Evolutionary conservation across 2,888 invertebrate genomes (phyloP).

Genomic region (Bellardia pandia): DNA sequence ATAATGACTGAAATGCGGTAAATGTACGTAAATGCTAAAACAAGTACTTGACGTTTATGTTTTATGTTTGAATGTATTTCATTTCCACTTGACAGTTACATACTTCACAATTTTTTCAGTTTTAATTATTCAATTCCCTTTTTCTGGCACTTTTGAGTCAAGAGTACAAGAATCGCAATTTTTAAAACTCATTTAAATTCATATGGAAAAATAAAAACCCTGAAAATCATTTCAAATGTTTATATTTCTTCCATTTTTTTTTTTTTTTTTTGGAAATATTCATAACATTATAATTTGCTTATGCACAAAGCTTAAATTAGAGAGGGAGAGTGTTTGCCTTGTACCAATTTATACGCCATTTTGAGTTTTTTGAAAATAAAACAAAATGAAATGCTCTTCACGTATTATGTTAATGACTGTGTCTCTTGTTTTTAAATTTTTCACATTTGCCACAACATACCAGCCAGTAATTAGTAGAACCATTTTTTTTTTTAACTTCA

Average conservation of each 20-base stretch:
- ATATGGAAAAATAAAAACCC: slow-evolving; percentile 43
- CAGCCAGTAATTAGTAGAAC: slow-evolving; percentile 38
- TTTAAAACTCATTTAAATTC: slow-evolving; percentile 64
- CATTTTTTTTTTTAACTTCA: slow-evolving; percentile 2
- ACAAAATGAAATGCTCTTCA: slow-evolving; percentile 31
- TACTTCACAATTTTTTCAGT: slow-evolving; percentile 55
- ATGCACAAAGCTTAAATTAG: slow-evolving; percentile 2
- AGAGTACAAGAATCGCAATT: slow-evolving; percentile 39
- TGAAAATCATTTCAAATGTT: slow-evolving; percentile 55
- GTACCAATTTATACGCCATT: slow-evolving; percentile 61
- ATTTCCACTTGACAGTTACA: slow-evolving; percentile 54
- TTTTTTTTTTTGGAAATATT: slow-evolving; percentile 23
- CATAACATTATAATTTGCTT: slow-evolving; percentile 47
- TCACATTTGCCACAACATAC: slow-evolving; percentile 13
- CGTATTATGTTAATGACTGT: slow-evolving; percentile 33
- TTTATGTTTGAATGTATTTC: neutral
- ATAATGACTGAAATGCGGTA: slow-evolving; percentile 14
- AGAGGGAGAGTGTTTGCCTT: slow-evolving; percentile 54
- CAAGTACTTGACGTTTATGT: slow-evolving; percentile 8
- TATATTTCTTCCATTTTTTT: slow-evolving; percentile 28
- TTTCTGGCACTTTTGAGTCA: slow-evolving; percentile 1
- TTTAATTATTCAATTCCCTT: slow-evolving; percentile 66
- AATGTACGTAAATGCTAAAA: slow-evolving; percentile 26
- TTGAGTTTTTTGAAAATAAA: slow-evolving; percentile 37
- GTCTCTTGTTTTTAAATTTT: slow-evolving; percentile 8